A percentile compares a stretch with the other conserved stretches of the same genome.
phyloP scores from a whole-genome alignment of 2,888 invertebrate genomes.

The Agrochola litura region DNA sequence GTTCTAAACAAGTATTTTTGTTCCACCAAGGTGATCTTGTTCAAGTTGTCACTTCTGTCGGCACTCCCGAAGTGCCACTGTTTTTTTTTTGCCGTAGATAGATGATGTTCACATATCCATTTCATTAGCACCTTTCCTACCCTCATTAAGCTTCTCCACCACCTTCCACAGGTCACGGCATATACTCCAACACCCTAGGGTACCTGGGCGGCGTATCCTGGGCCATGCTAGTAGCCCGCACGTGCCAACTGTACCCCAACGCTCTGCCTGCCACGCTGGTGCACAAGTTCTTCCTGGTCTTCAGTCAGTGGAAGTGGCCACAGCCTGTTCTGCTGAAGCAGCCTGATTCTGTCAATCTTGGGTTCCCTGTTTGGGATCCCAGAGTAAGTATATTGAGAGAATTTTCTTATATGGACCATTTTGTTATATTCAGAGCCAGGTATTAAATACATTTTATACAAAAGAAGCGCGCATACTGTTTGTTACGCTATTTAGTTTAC shows the following conservation, averaged over 20 bases:
- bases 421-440: not conserved
- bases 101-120: not conserved
- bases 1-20: too few relatives aligned
- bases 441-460: too few relatives aligned
- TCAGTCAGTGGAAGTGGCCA: constrained; percentile 99
- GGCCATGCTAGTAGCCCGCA: constrained; percentile 99
- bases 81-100: not conserved
- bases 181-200: constrained; percentile 99
- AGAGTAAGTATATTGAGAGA: constrained; percentile 90
- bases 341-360: constrained; percentile 96
- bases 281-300: constrained; percentile 99
- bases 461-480: not conserved
- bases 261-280: constrained; percentile 98
- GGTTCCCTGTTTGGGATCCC: constrained; percentile 99
- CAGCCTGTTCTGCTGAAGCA: constrained; percentile 99
- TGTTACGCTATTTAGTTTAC: not conserved
- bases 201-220: constrained; percentile 99
- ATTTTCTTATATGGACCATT: not conserved
- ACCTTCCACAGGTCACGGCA: constrained; percentile 94
- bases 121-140: not conserved
- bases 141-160: not conserved
- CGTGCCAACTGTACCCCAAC: constrained; percentile 99
- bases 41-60: too few relatives aligned
- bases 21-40: too few relatives aligned
- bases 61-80: too few relatives aligned